Conservation (phyloP, 2,797 vertebrate species). For the Steatocranus sp. region DNA sequence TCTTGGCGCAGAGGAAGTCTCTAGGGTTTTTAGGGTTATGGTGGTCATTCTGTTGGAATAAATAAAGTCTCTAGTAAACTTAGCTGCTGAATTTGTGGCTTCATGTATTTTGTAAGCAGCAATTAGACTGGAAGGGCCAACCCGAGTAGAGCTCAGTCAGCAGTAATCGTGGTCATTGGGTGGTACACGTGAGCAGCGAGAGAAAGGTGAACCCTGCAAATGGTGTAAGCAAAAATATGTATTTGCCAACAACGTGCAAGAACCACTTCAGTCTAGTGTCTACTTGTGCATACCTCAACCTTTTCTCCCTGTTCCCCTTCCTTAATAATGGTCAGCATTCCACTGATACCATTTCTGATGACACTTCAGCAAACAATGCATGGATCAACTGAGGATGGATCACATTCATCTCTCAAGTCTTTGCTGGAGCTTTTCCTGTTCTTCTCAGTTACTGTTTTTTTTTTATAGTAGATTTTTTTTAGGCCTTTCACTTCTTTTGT, state of each 20-base stretch:
- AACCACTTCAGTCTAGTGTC: not conserved
- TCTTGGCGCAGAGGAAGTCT: not conserved
- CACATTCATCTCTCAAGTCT: not conserved
- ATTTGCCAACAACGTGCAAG: not conserved
- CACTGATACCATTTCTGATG: not conserved
- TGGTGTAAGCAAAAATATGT: not conserved
- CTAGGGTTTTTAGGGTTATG: not conserved
- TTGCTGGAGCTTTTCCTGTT: not conserved
- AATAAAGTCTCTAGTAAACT: not conserved
- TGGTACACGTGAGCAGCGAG: not conserved
- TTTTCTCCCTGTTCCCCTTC: not conserved
- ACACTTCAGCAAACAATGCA: not conserved
- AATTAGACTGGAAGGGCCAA: not conserved
- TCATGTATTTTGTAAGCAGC: not conserved
- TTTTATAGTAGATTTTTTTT: not conserved
- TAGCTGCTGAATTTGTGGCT: not conserved
- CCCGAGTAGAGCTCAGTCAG: not conserved
- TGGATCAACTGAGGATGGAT: not conserved
- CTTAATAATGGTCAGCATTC: not conserved
- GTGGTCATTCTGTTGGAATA: not conserved
- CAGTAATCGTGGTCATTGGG: not conserved
- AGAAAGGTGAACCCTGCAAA: not conserved
- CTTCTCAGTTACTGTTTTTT: not conserved
- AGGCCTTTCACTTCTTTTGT: not conserved
- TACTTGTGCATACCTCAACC: not conserved